These are phyloP conservation scores for Campoletis raptor DNA, from an alignment of 2,888 invertebrate species.

Conservation along the genomic window DNA sequence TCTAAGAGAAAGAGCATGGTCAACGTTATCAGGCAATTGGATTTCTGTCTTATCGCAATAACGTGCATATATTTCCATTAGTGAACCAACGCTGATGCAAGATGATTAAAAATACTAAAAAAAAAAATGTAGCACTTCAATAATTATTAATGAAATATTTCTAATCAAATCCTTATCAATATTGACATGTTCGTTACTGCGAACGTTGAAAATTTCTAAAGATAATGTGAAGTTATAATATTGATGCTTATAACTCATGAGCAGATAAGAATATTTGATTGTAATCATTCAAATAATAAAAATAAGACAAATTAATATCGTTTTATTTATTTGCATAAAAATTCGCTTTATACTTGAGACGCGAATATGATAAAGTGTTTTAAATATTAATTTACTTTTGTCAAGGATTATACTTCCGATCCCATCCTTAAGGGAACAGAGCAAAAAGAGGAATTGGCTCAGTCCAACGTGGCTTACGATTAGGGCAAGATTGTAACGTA, in stretches of 20 bases:
- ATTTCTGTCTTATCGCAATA: not conserved
- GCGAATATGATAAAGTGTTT: not conserved
- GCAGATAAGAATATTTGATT: no score
- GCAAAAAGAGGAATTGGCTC: slow-evolving; percentile 13
- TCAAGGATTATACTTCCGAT: no score
- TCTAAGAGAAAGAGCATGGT: slow-evolving; percentile 9
- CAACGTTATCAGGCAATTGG: not conserved
- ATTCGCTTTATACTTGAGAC: not conserved
- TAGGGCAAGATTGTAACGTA: not conserved
- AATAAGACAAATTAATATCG: not conserved
- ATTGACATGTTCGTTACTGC: not conserved
- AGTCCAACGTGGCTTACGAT: not conserved
- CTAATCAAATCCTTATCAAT: not conserved
- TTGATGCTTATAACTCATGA: no score
- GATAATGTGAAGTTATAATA: no score
- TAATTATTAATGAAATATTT: not conserved
- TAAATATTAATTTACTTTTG: not conserved
- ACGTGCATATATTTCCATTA: not conserved
- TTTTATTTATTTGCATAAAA: not conserved
- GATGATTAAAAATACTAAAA: not conserved
- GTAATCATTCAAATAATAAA: not conserved
- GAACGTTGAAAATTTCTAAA: not conserved
- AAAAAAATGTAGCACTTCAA: not conserved
- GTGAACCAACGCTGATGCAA: not conserved
- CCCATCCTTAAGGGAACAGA: not conserved